These are phyloP conservation scores for Aramus guarauna DNA, from an alignment of 2,113 vertebrate species.

Conservation along the genomic window DNA sequence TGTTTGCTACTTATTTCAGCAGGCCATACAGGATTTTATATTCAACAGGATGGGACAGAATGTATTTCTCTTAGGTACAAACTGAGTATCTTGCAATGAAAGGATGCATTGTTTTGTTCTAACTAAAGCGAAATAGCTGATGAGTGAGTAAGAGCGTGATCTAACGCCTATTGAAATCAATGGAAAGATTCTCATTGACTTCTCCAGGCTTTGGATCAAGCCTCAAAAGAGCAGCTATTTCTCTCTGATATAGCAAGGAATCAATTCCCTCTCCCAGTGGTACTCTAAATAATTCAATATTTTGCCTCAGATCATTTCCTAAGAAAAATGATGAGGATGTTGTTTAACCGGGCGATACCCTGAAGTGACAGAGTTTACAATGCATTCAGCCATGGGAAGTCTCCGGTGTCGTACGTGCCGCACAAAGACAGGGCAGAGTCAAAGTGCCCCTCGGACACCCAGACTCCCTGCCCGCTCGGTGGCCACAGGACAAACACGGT, in stretches of 20 bases:
- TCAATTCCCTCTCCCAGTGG: constrained; percentile 58
- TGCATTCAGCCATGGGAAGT: not conserved
- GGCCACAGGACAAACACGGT: not conserved
- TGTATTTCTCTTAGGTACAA: not conserved
- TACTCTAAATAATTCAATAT: constrained; percentile 67
- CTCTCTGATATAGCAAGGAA: constrained; percentile 60
- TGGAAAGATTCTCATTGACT: constrained; percentile 52
- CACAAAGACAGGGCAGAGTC: not conserved
- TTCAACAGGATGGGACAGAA: not conserved
- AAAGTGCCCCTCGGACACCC: not conserved
- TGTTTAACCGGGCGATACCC: constrained; percentile 48
- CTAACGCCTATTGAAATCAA: constrained; percentile 53
- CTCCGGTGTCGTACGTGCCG: not conserved
- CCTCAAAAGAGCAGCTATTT: constrained; percentile 62
- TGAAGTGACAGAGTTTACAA: constrained; percentile 52
- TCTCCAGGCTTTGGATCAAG: constrained; percentile 51
- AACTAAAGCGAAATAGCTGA: constrained; percentile 31
- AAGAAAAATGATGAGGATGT: constrained; percentile 62
- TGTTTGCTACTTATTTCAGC: not conserved
- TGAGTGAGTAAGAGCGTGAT: constrained; percentile 29
- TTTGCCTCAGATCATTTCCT: constrained; percentile 66
- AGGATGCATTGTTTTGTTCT: constrained; percentile 30
- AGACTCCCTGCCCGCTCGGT: rapidly evolving
- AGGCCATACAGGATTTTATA: not conserved
- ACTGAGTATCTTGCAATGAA: not conserved